Evolutionary conservation across 2,797 vertebrate species (phyloP), one percentile per base, ranked within the genome.

Genomic region (Fistularia commersonii): DNA sequence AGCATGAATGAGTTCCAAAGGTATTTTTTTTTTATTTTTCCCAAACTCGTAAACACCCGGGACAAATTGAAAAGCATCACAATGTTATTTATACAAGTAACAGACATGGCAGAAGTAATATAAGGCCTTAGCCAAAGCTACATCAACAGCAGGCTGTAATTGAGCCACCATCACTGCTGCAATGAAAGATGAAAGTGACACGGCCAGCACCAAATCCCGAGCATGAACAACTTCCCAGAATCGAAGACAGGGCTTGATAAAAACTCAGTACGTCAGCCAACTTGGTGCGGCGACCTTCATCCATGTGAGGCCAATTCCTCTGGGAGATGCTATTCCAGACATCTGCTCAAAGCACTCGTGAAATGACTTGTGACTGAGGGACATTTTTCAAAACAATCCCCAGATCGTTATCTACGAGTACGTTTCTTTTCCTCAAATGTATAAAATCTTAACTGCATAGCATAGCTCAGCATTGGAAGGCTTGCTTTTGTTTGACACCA

Each of bases 111-210:
- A 40, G 10, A 10, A 40, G 5, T 8, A 41, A 42, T 8, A 43
- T n/a, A 14, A 41, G 41, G 36, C 44, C 32, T 46, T 32, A 11
- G 39, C 35, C 0, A 3, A 34, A 32, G 42, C 32, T 39, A 37
- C 38, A 54, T 46, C 50, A 62, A 32, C 50, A 40, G 35, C 14
- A 14, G n/a, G 11, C 11, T 33, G 6, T 11, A 11, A 32, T 8
- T 46, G 38, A 46, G 43, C 31, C 35, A 38, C 23, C 6, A n/a
- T 8, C 14, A 40, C 10, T 14, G 15, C 8, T 43, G 34, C 45
- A 6, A 31, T 47, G n/a, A 56, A 14, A 51, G 31, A 57, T 35
- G 35, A 64, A 55, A 38, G n/a, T 40, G 45, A 54, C 49, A 48
- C 11, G 42, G 32, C 7, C 39, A 31, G 40, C 32, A 13, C 52